Conservation (phyloP, 2,113 vertebrate species). For the Indicator indicator region DNA sequence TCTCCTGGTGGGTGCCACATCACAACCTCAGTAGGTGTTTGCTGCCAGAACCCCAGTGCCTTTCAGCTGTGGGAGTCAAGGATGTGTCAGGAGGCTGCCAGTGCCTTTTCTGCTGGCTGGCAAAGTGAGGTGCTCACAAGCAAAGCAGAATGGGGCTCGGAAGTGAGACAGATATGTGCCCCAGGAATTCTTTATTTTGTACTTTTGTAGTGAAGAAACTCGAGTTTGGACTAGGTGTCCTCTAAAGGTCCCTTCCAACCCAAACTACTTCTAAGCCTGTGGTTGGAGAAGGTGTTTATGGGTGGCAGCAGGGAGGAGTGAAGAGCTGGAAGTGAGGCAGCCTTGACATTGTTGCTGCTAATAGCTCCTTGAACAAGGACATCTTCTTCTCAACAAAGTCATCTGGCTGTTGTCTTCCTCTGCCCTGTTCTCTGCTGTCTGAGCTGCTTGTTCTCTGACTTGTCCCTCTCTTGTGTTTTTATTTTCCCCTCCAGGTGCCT, state of each 20-base stretch:
- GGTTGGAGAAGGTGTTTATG: neutral
- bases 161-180: neutral
- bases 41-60: neutral
- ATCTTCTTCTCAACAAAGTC: neutral
- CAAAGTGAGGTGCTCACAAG: neutral
- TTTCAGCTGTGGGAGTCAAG: neutral
- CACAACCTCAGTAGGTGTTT: neutral
- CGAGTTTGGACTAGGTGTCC: neutral
- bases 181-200: neutral
- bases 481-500: conserved; percentile 81
- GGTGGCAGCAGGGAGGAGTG: neutral
- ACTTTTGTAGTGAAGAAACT: neutral
- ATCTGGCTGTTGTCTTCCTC: neutral
- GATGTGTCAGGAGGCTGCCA: neutral
- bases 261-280: too few relatives aligned
- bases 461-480: neutral
- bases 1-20: neutral
- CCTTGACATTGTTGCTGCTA: neutral
- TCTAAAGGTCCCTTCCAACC: too few relatives aligned
- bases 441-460: neutral
- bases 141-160: neutral
- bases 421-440: neutral
- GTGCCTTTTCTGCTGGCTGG: neutral
- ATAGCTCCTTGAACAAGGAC: neutral
- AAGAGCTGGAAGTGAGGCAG: neutral